These are phyloP conservation scores for Galaxias olidus DNA, from an alignment of 2,797 vertebrate genomes.

Conservation along the genomic window DNA sequence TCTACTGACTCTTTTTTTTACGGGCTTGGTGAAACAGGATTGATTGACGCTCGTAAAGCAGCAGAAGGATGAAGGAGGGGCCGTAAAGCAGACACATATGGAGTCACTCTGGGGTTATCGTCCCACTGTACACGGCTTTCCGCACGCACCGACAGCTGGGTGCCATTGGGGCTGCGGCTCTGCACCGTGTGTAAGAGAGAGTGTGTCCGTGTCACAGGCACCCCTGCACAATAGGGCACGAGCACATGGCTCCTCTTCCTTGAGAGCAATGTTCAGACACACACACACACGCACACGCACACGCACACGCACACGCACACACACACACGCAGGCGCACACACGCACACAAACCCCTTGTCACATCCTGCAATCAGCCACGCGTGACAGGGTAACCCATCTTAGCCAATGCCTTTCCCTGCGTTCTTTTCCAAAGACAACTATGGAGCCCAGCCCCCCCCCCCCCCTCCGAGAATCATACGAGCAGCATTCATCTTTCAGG, in stretches of 20 bases:
- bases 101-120: constrained; percentile 46
- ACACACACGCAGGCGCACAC: constrained; percentile 17
- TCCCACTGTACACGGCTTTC: constrained; percentile 49
- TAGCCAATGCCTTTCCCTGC: constrained; percentile 32
- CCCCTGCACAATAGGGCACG: constrained; percentile 57
- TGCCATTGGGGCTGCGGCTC: constrained; percentile 70
- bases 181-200: constrained; percentile 52
- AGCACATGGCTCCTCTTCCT: constrained; percentile 65
- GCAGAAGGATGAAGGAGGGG: constrained; percentile 40
- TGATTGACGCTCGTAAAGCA: constrained; percentile 36
- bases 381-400: constrained; percentile 45
- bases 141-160: constrained; percentile 68
- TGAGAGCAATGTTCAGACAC: constrained; percentile 36
- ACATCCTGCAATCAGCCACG: constrained; percentile 32
- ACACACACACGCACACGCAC: constrained; percentile 3
- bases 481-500: constrained; percentile 41
- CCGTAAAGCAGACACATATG: constrained; percentile 35
- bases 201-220: constrained; percentile 30
- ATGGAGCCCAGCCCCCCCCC: constrained; percentile 48
- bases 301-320: not conserved
- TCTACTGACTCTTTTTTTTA: constrained; percentile 40
- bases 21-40: constrained; percentile 36
- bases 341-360: not conserved
- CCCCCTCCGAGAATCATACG: constrained; percentile 60
- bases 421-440: constrained; percentile 61